phyloP scores from a whole-genome alignment of 2,888 invertebrate genomes.

The Glyphotaelius pellucidus region DNA sequence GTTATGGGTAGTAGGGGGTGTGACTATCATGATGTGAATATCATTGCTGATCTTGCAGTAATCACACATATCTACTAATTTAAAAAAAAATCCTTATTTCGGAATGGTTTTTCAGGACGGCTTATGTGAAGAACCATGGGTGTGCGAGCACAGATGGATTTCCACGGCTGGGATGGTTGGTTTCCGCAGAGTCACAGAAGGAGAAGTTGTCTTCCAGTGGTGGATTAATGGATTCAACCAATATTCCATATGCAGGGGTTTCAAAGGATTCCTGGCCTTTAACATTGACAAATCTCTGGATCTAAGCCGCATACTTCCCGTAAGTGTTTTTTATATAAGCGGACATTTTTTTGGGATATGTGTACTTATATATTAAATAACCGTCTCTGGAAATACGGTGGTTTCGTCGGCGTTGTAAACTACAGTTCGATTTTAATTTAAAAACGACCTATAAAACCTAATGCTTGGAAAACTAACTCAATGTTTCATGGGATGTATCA shows the following conservation, averaged over 20 bases:
- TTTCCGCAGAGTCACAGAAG: constrained; percentile 80
- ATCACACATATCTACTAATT: too few species aligned
- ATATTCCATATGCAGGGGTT: constrained; percentile 84
- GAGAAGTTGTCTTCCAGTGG: constrained; percentile 77
- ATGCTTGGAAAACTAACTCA: too few species aligned
- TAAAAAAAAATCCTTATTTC: neutral
- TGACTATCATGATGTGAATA: too few species aligned
- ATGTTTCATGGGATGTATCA: too few species aligned
- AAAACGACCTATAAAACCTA: too few species aligned
- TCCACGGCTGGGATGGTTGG: constrained; percentile 83
- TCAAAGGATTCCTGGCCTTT: constrained; percentile 81
- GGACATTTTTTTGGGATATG: neutral
- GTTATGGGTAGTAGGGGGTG: too few species aligned
- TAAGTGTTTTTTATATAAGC: constrained; percentile 62
- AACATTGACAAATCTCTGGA: constrained; percentile 78
- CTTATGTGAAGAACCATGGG: constrained; percentile 80
- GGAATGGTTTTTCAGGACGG: constrained; percentile 70
- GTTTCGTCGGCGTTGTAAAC: neutral
- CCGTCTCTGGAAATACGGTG: neutral
- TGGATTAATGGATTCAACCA: constrained; percentile 84
- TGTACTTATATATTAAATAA: neutral
- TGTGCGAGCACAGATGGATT: constrained; percentile 86
- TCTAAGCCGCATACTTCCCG: constrained; percentile 74
- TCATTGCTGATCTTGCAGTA: too few species aligned
- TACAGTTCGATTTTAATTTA: neutral